phyloP scores from a whole-genome alignment of 1,140 invertebrate genomes.

The Agrilus planipennis region DNA sequence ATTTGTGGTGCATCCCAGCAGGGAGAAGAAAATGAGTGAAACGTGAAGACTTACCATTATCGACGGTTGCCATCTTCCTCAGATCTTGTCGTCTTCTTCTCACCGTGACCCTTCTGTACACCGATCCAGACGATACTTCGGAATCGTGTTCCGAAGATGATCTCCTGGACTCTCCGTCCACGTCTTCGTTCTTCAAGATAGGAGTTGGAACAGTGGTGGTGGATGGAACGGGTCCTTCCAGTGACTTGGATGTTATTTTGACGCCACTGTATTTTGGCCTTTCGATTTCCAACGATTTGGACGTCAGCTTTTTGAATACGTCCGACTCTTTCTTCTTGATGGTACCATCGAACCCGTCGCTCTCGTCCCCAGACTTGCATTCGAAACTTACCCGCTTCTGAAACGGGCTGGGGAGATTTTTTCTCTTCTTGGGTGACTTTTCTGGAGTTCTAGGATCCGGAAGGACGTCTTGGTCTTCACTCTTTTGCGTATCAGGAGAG shows the following conservation, averaged over 20 bases:
- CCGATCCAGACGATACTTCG: constrained; percentile 33
- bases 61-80: constrained; percentile 28
- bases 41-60: constrained; percentile 31
- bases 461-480: not conserved
- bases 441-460: not conserved
- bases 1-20: too few species aligned
- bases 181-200: too few species aligned
- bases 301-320: not conserved
- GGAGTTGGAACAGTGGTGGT: too few species aligned
- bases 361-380: constrained; percentile 11
- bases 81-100: constrained; percentile 30
- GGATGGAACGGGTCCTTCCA: too few species aligned
- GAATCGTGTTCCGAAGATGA: constrained; percentile 30
- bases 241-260: too few species aligned
- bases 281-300: not conserved
- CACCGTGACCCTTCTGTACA: constrained; percentile 40
- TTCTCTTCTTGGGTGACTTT: not conserved
- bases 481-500: too few species aligned
- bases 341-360: constrained; percentile 5
- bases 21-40: too few species aligned
- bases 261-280: constrained; percentile 2
- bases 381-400: constrained; percentile 25
- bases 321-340: constrained; percentile 1
- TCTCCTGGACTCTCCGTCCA: constrained; percentile 10
- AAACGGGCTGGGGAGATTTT: too few species aligned